These are phyloP conservation scores for Orthochromis malagaraziensis DNA, from an alignment of 2,113 vertebrate genomes.

Conservation along the genomic window DNA sequence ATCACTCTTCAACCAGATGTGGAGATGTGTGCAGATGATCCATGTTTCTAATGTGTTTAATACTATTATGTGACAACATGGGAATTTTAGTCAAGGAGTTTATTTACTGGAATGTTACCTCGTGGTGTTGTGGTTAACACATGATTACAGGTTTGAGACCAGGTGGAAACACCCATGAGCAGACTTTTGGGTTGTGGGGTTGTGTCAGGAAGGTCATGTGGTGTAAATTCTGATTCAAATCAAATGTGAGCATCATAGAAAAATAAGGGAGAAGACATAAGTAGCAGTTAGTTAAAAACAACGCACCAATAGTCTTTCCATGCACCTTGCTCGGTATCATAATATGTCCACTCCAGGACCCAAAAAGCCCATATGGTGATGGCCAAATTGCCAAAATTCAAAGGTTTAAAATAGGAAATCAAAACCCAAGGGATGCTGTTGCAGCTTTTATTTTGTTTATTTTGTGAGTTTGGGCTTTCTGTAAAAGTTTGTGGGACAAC, in stretches of 20 bases:
- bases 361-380: neutral
- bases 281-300: neutral
- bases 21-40: neutral
- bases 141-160: neutral
- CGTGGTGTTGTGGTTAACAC: neutral
- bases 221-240: neutral
- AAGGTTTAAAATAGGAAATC: neutral
- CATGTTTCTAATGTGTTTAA: neutral
- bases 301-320: fast-evolving
- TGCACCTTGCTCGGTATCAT: fast-evolving
- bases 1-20: neutral
- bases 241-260: neutral
- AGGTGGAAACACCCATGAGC: neutral
- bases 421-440: neutral
- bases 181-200: neutral
- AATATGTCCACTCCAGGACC: neutral
- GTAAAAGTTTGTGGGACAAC: neutral
- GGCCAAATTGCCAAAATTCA: neutral
- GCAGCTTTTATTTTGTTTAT: neutral
- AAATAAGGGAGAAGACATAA: neutral
- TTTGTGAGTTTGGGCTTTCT: neutral
- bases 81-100: neutral
- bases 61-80: neutral
- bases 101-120: neutral
- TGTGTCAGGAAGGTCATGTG: neutral